These are phyloP conservation scores for Phocoena phocoena DNA, from an alignment of 2,113 vertebrate genomes.

Conservation along the genomic window DNA sequence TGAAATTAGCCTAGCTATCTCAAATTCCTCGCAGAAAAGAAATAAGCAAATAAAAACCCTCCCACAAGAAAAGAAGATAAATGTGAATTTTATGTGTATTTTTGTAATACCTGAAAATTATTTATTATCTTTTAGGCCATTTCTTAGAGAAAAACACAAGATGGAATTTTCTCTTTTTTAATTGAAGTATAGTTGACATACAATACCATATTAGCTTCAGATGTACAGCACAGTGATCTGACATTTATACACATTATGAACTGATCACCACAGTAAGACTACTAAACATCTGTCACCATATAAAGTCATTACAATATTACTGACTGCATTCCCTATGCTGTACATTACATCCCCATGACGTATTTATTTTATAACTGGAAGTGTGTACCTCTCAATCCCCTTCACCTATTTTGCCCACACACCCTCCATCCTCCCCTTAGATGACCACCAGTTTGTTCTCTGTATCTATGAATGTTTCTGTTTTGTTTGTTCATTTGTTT, in stretches of 20 bases:
- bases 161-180: not conserved
- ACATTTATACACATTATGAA: not conserved
- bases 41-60: not conserved
- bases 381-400: not conserved
- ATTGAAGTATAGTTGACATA: not conserved
- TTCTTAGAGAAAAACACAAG: conserved; percentile 11
- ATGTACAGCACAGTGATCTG: not conserved
- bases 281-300: not conserved
- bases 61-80: not conserved
- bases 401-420: not conserved
- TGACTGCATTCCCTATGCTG: not conserved
- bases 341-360: not conserved
- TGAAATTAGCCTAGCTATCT: not conserved
- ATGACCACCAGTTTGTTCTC: not conserved
- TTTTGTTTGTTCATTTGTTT: not conserved
- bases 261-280: not conserved
- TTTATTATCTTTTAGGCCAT: not conserved
- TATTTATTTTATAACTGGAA: not conserved
- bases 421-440: not conserved
- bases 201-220: not conserved
- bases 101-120: not conserved
- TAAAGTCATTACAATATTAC: not conserved
- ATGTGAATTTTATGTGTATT: not conserved
- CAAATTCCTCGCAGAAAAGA: conserved; percentile 10
- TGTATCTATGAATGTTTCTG: not conserved